Percentiles rank a stretch among this genome's conserved stretches.
Conservation (phyloP, 2,888 invertebrate genomes). For the Serripes groenlandicus region DNA sequence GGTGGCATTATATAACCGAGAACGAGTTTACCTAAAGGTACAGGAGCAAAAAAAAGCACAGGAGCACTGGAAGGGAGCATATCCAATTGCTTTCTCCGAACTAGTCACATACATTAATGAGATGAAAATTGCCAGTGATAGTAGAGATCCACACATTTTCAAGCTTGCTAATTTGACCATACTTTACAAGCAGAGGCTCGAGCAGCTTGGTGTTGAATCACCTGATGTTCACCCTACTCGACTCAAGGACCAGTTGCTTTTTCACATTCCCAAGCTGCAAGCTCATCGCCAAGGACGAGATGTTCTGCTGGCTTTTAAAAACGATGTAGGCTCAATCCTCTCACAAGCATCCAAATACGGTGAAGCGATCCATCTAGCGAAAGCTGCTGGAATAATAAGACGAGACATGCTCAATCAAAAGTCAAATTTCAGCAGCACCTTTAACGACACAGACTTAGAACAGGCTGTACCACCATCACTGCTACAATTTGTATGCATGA, state of each 20-base stretch:
- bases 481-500: slow-evolving; percentile 41
- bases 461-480: slow-evolving; percentile 30
- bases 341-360: slow-evolving; percentile 32
- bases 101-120: slow-evolving; percentile 19
- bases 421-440: slow-evolving; percentile 47
- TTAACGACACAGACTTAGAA: slow-evolving; percentile 40
- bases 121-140: slow-evolving; percentile 39
- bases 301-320: slow-evolving; percentile 58
- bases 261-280: slow-evolving; percentile 46
- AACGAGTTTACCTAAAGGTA: background rate
- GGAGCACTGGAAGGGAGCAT: background rate
- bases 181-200: slow-evolving; percentile 41
- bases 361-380: slow-evolving; percentile 61
- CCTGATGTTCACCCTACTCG: slow-evolving; percentile 20
- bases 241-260: slow-evolving; percentile 41
- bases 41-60: background rate
- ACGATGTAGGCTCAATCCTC: slow-evolving; percentile 52
- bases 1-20: background rate
- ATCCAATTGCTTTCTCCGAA: background rate
- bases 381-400: slow-evolving; percentile 63
- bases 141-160: slow-evolving; percentile 42
- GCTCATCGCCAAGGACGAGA: slow-evolving; percentile 57
- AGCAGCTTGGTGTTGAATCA: slow-evolving; percentile 11
- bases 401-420: slow-evolving; percentile 41
- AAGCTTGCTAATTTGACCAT: slow-evolving; percentile 44